These are phyloP conservation scores for Nasonia longicornis DNA, from an alignment of 1,140 invertebrate genomes.

Conservation along the genomic window DNA sequence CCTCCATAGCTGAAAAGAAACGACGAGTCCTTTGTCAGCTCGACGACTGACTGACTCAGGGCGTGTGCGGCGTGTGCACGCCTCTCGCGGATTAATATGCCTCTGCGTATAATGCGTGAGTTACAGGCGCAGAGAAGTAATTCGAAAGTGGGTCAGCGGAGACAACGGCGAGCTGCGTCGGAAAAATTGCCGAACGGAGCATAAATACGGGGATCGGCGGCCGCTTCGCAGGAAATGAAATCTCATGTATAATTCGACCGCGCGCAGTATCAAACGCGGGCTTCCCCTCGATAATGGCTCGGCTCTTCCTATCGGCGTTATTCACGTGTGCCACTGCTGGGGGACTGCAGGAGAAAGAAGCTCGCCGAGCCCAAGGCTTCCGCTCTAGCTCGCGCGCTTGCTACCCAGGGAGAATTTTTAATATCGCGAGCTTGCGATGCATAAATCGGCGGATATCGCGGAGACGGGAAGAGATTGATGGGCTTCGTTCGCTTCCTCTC, in stretches of 20 bases:
- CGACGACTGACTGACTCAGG: background rate
- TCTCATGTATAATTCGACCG: constrained; percentile 31
- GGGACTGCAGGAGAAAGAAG: background rate
- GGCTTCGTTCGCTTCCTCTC: background rate
- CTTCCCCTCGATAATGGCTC: constrained; percentile 27
- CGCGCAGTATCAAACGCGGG: constrained; percentile 17
- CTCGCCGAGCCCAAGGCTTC: background rate
- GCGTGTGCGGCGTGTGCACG: constrained; percentile 1
- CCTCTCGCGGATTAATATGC: background rate
- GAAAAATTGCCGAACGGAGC: constrained; percentile 2
- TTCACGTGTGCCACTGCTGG: background rate
- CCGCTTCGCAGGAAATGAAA: constrained; percentile 3
- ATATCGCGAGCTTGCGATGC: background rate
- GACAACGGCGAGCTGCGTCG: background rate
- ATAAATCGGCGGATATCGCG: background rate
- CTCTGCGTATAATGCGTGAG: background rate
- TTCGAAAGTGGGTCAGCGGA: constrained; percentile 11
- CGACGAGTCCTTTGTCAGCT: constrained; percentile 4
- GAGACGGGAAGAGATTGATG: background rate
- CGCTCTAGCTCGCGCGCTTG: background rate
- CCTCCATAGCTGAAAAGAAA: background rate
- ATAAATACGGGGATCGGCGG: background rate
- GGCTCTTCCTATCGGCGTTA: constrained; percentile 18
- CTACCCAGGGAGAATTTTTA: background rate
- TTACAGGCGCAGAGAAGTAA: background rate